Percentiles rank a stretch among this genome's conserved stretches.
phyloP scores from a whole-genome alignment of 2,888 invertebrate genomes.

The Mimas tiliae region DNA sequence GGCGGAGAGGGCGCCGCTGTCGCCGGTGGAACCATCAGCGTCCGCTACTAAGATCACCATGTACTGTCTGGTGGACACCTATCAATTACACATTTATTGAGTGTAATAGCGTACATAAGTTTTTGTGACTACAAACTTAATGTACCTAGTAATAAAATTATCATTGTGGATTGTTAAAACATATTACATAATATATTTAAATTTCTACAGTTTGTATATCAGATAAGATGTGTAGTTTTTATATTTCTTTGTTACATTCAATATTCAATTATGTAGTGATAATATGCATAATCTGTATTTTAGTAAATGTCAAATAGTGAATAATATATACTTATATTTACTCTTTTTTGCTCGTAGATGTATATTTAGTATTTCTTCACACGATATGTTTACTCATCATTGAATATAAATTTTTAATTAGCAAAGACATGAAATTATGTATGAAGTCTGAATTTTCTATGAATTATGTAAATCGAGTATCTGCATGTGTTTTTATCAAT shows the following conservation, averaged over 20 bases:
- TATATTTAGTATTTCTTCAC: slow-evolving; percentile 31
- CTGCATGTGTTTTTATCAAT: slow-evolving; percentile 39
- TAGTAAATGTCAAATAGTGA: slow-evolving; percentile 22
- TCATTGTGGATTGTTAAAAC: slow-evolving; percentile 37
- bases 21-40: too few species aligned
- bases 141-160: slow-evolving; percentile 26
- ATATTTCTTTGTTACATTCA: slow-evolving; percentile 48
- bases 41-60: too few species aligned
- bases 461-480: slow-evolving; percentile 40
- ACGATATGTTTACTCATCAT: slow-evolving; percentile 27
- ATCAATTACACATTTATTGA: slow-evolving; percentile 25
- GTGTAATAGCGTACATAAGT: slow-evolving; percentile 25
- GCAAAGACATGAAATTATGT: slow-evolving; percentile 9
- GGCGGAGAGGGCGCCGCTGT: background rate
- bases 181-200: slow-evolving; percentile 35
- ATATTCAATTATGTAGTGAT: slow-evolving; percentile 5
- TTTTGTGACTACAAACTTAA: slow-evolving; percentile 29
- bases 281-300: slow-evolving; percentile 14
- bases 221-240: slow-evolving; percentile 38
- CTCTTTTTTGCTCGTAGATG: slow-evolving; percentile 17
- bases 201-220: slow-evolving; percentile 47
- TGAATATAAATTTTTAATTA: slow-evolving; percentile 23
- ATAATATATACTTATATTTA: slow-evolving; percentile 11
- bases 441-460: slow-evolving; percentile 45
- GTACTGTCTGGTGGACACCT: background rate